Evolutionary conservation across 1,140 invertebrate genomes (phyloP).

Genomic region (Camponotus pennsylvanicus): DNA sequence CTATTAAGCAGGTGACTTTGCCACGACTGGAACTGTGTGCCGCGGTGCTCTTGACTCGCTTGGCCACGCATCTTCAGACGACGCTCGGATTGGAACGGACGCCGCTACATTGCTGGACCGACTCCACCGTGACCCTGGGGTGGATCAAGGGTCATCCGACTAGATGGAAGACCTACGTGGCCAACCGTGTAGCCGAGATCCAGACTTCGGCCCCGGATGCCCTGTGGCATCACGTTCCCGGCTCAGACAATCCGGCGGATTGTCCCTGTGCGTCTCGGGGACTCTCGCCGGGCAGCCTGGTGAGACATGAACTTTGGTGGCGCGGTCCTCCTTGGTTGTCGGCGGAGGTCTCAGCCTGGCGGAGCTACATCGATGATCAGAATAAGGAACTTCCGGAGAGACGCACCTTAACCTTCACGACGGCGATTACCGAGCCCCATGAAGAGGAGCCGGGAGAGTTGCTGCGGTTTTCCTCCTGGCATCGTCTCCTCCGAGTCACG

Average conservation of each 20-base stretch:
- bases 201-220: too few relatives aligned
- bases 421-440: too few relatives aligned
- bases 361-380: too few relatives aligned
- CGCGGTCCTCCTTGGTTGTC: fast-evolving
- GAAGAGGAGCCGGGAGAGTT: too few relatives aligned
- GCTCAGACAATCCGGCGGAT: neutral
- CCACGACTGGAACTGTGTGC: conserved; percentile 23
- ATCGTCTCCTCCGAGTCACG: too few relatives aligned
- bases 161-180: too few relatives aligned
- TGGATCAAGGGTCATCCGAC: neutral
- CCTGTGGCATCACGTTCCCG: neutral
- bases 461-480: too few relatives aligned
- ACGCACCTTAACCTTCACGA: too few relatives aligned
- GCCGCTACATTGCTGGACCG: neutral
- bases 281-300: neutral
- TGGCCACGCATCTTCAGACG: neutral
- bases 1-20: neutral
- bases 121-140: neutral
- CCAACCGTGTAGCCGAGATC: too few relatives aligned
- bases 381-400: too few relatives aligned
- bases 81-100: neutral
- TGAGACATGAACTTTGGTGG: neutral
- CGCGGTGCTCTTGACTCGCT: neutral
- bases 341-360: neutral
- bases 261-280: neutral